These are phyloP conservation scores for Ptilorrhoa leucosticta DNA, from an alignment of 2,113 vertebrate species.

Conservation along the genomic window DNA sequence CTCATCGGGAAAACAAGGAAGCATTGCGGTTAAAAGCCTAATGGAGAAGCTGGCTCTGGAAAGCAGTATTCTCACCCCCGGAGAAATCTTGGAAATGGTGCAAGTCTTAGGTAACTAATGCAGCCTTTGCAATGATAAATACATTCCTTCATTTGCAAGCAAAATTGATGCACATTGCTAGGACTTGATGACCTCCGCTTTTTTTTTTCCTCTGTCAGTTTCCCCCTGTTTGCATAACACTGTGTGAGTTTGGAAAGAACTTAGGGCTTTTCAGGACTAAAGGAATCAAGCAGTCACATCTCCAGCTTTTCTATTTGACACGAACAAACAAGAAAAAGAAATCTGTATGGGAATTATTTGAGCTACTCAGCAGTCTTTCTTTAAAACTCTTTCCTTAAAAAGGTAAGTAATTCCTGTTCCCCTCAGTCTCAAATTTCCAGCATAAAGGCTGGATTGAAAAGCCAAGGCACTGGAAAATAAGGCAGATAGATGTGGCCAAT, in stretches of 20 bases:
- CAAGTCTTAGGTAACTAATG: slow-evolving; percentile 17
- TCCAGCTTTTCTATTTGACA: slow-evolving; percentile 4
- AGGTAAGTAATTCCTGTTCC: slow-evolving; percentile 32
- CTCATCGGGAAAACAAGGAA: slow-evolving; percentile 45
- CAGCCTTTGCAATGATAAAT: slow-evolving; percentile 26
- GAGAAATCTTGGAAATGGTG: slow-evolving; percentile 58
- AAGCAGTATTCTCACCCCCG: slow-evolving; percentile 48
- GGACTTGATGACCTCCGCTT: slow-evolving; percentile 7
- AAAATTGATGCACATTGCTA: slow-evolving; percentile 9
- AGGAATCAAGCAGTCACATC: background rate
- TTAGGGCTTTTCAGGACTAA: slow-evolving; percentile 9
- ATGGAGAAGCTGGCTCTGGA: slow-evolving; percentile 51
- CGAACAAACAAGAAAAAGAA: slow-evolving; percentile 18
- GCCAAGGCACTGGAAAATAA: slow-evolving; percentile 13
- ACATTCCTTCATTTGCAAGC: slow-evolving; percentile 34
- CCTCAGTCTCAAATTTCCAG: slow-evolving; percentile 20
- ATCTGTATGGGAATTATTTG: slow-evolving; percentile 47
- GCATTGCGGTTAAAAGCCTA: slow-evolving; percentile 38
- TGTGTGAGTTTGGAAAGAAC: background rate
- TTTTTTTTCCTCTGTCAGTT: background rate
- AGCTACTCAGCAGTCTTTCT: slow-evolving; percentile 60
- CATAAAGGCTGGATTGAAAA: slow-evolving; percentile 61
- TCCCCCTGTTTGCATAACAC: background rate
- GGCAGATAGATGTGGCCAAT: slow-evolving; percentile 43
- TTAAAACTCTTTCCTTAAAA: slow-evolving; percentile 47